Conservation (phyloP, 2,113 vertebrate species). For the Saccopteryx bilineata region DNA sequence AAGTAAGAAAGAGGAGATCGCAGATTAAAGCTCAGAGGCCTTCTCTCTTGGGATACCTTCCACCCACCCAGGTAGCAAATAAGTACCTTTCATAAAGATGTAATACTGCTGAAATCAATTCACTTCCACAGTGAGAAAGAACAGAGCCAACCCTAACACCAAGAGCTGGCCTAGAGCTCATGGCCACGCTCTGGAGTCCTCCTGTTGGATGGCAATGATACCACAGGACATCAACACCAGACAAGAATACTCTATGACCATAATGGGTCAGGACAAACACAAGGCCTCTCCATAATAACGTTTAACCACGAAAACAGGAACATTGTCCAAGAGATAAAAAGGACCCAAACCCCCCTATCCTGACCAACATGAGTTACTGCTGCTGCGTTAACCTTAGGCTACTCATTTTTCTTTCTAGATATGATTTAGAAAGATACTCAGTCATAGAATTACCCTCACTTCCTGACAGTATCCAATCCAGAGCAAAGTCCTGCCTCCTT, state of each 20-base stretch:
- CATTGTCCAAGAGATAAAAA: slow-evolving; percentile 11
- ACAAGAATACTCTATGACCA: background rate
- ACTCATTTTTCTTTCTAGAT: background rate
- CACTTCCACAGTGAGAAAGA: background rate
- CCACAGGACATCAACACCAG: background rate
- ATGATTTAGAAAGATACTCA: background rate
- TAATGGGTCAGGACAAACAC: background rate
- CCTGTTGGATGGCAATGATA: background rate
- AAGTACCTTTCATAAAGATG: background rate
- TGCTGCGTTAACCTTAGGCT: background rate
- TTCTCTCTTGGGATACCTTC: background rate
- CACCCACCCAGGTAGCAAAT: slow-evolving; percentile 23
- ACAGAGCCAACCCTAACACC: background rate
- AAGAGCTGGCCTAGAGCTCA: background rate
- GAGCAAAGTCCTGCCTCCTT: background rate
- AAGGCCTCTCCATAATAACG: background rate
- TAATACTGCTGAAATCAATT: background rate
- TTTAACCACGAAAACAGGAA: background rate
- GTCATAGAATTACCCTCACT: background rate
- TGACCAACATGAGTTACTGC: background rate
- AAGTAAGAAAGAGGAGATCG: slow-evolving; percentile 50
- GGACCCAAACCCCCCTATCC: fast-evolving
- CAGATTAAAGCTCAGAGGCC: background rate
- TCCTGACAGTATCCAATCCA: background rate
- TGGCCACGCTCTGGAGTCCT: background rate